These are phyloP conservation scores for Tachystola acroxantha DNA, from an alignment of 2,888 invertebrate genomes.

Conservation along the genomic window DNA sequence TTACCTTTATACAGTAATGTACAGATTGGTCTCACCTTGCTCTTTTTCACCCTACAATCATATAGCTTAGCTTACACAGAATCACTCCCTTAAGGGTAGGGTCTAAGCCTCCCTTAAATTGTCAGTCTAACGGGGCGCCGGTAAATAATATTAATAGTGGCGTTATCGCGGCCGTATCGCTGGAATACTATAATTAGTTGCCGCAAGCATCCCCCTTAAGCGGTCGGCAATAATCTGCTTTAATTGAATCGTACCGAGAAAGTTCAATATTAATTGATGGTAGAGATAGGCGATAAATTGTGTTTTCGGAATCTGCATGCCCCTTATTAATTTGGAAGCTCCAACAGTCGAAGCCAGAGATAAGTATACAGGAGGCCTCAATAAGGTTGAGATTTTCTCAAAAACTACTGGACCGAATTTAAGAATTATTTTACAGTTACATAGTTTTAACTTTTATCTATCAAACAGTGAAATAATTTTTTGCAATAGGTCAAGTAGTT, in stretches of 20 bases:
- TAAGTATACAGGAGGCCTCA: no score
- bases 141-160: conserved; percentile 29
- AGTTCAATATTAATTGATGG: conserved; percentile 1
- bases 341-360: no score
- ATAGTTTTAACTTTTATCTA: no score
- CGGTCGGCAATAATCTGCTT: neutral
- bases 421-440: no score
- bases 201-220: conserved; percentile 2
- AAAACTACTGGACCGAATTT: no score
- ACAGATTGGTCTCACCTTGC: no score
- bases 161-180: conserved; percentile 20
- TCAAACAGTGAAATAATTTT: no score
- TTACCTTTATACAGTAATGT: no score
- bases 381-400: no score
- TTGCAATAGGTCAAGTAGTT: no score
- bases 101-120: conserved; percentile 19
- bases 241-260: conserved; percentile 1
- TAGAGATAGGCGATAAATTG: neutral
- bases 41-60: neutral
- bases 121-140: conserved; percentile 16
- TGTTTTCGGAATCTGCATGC: neutral
- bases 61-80: neutral
- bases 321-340: no score
- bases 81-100: neutral
- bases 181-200: conserved; percentile 20